Percentiles rank a stretch among this genome's conserved stretches.
These are phyloP conservation scores for Cryptocephalus moraei DNA, from an alignment of 2,888 invertebrate genomes.

Conservation along the genomic window DNA sequence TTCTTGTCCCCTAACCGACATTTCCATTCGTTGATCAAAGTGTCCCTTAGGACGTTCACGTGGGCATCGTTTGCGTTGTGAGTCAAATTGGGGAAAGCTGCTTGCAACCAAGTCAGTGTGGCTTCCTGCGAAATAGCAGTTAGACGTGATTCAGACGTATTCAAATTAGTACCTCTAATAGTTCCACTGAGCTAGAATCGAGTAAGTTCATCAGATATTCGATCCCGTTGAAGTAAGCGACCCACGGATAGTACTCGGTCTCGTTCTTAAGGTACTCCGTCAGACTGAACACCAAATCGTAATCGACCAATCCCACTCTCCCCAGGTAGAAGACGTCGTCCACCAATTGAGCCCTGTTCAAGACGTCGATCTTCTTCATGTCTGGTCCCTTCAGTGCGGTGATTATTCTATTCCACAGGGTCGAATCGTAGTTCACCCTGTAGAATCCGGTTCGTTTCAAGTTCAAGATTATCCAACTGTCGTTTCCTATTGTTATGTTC, in stretches of 20 bases:
- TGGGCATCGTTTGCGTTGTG: constrained; percentile 21
- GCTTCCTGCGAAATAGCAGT: constrained; percentile 1
- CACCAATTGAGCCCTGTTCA: constrained; percentile 66
- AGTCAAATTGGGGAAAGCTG: constrained; percentile 1
- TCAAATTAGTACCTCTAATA: constrained; percentile 4
- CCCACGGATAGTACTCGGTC: constrained; percentile 69
- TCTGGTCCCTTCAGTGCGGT: constrained; percentile 37
- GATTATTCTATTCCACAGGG: constrained; percentile 45
- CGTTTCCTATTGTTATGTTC: constrained; percentile 4
- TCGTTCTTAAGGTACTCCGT: constrained; percentile 59
- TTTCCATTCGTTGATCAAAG: constrained; percentile 48
- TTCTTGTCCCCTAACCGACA: constrained; percentile 49
- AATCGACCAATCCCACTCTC: constrained; percentile 49
- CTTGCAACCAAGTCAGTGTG: constrained; percentile 2
- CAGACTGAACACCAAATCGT: constrained; percentile 51
- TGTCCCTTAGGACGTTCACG: constrained; percentile 47
- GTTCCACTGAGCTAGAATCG: not conserved
- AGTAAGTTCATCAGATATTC: constrained; percentile 20
- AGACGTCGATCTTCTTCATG: constrained; percentile 43
- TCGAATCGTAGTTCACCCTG: constrained; percentile 53
- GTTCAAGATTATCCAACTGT: constrained; percentile 12
- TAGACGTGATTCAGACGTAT: too few species aligned
- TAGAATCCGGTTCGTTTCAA: constrained; percentile 46
- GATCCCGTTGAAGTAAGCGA: constrained; percentile 46
- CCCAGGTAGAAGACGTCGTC: constrained; percentile 72